Evolutionary conservation across 2,113 vertebrate species (phyloP).

Genomic region (Machaerirhynchus nigripectus): DNA sequence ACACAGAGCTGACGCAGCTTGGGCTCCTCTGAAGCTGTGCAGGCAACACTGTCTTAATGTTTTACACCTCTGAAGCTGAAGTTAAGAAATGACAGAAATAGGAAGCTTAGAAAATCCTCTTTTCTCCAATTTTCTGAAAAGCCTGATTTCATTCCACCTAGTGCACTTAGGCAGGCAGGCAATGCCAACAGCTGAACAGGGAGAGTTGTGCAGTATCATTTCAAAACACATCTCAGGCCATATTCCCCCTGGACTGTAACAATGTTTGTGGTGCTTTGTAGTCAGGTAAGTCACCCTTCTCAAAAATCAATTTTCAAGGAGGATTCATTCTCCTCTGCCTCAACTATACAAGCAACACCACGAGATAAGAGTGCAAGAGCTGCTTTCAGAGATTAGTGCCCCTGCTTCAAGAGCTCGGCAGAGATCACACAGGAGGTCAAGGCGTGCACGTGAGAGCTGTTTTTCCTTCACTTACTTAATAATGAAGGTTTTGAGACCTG

Average conservation of each 20-base stretch:
- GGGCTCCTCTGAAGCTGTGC: background rate
- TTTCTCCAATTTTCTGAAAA: background rate
- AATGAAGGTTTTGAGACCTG: background rate
- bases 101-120: slow-evolving; percentile 3
- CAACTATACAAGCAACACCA: background rate
- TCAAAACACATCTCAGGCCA: background rate
- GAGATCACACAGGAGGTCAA: slow-evolving; percentile 16
- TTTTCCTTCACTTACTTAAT: background rate
- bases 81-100: background rate
- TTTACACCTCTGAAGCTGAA: background rate
- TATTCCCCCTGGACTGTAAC: background rate
- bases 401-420: background rate
- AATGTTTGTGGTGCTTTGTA: background rate
- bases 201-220: rapidly evolving
- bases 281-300: background rate
- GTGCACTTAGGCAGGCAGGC: background rate
- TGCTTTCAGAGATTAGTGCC: slow-evolving; percentile 6
- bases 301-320: slow-evolving; percentile 5
- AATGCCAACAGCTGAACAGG: background rate
- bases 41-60: background rate
- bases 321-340: slow-evolving; percentile 6
- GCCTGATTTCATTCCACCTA: background rate
- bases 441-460: rapidly evolving
- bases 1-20: rapidly evolving
- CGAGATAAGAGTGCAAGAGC: background rate